Evolutionary conservation across 1,140 invertebrate species (phyloP), one percentile per base, ranked within the genome.

Genomic region (Brachionus sp.): DNA sequence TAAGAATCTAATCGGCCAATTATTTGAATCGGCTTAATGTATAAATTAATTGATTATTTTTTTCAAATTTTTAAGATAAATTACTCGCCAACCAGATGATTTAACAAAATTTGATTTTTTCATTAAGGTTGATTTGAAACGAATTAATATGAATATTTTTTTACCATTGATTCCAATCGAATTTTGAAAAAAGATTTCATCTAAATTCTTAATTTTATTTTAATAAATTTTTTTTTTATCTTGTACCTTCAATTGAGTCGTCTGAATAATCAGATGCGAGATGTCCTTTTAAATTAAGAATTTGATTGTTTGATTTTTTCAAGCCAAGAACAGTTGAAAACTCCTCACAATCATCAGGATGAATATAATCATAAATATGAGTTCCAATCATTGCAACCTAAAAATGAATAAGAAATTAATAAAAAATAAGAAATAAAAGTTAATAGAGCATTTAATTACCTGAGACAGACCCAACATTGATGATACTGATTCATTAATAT

Each of bases 331-430:
- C n/a, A 29, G 3, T 75, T 19, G 19, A 75, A 37, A 78, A 78
- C 57, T 78, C 77, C 6, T 37, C 16, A 1, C 33, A 23, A 66
- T 82, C 78, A 42, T 82, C 78, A 12, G 37, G 33, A 46, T 82
- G 78, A 29, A 82, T 42, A 57, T 82, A 82, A 39, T 82, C 57
- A n/a, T 16, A 82, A 16, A 82, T 64, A 66, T 66, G 29, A 10
- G 53, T 82, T 19, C 78, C 78, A 44, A 57, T 82, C 35, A 82
- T 82, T 5, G 35, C 78, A 44, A 82, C 77, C 77, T 70, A 13
- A 10, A 3, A 57, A 57, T n/a, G n/a, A 57, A 12, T 19, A 46
- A 46, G 42, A 10, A 13, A 13, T 46, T 13, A 0, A 13, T 46
- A 5, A 46, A 50, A 50, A 50, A 50, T 10, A 50, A 50, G 0